These are phyloP conservation scores for Myiagra hebetior DNA, from an alignment of 2,113 vertebrate genomes.

Conservation along the genomic window DNA sequence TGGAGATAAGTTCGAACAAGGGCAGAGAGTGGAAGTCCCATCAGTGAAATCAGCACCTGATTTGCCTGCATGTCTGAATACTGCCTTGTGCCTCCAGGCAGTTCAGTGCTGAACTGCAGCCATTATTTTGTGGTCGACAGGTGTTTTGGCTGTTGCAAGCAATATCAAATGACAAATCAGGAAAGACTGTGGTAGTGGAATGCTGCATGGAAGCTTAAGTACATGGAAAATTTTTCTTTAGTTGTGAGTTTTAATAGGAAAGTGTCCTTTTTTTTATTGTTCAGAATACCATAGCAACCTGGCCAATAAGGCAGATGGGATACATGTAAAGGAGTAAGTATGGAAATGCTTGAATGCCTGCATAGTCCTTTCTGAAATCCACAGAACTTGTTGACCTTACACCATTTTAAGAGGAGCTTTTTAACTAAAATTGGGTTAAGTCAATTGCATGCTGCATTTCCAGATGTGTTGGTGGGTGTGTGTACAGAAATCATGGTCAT, in stretches of 20 bases:
- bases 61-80: neutral
- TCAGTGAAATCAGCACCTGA: neutral
- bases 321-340: neutral
- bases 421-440: neutral
- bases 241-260: neutral
- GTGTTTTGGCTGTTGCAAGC: neutral
- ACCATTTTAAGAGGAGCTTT: neutral
- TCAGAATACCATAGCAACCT: neutral
- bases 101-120: neutral
- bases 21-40: neutral
- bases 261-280: neutral
- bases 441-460: neutral
- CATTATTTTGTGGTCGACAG: neutral
- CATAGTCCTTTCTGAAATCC: neutral
- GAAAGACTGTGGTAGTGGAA: neutral
- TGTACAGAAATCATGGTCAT: neutral
- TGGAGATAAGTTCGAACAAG: neutral
- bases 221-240: neutral
- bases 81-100: neutral
- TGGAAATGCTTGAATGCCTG: neutral
- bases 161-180: neutral
- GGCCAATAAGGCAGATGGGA: neutral
- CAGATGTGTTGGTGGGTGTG: neutral
- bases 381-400: neutral
- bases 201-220: neutral